Evolutionary conservation across 1,140 invertebrate genomes (phyloP).

Genomic region (Caenorhabditis inopinata): DNA sequence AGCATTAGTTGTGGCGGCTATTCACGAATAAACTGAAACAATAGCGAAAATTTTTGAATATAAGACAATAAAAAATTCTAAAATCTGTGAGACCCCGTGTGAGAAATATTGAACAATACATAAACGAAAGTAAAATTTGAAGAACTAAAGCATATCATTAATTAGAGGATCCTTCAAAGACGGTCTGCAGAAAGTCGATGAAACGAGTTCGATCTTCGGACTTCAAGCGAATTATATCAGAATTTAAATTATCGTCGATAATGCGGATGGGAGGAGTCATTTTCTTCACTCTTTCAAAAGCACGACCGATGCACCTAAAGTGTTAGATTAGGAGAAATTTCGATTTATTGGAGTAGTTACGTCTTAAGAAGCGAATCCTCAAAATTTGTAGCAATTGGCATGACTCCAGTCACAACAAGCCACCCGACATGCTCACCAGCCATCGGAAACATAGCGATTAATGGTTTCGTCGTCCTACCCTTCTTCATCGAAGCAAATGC

Average conservation of each 20-base stretch:
- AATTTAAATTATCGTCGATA: slow-evolving; percentile 5
- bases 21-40: no score
- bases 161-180: neutral
- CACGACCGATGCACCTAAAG: slow-evolving; percentile 35
- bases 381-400: slow-evolving; percentile 24
- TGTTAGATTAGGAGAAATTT: neutral
- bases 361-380: slow-evolving; percentile 7
- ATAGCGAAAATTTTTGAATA: no score
- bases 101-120: neutral
- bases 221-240: slow-evolving; percentile 1
- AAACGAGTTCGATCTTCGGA: slow-evolving; percentile 32
- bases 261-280: neutral
- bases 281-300: slow-evolving; percentile 34
- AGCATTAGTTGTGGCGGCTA: no score
- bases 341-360: neutral
- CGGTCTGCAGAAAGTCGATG: slow-evolving; percentile 7
- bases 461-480: neutral
- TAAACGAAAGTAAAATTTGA: no score
- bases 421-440: slow-evolving; percentile 14
- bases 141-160: no score
- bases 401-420: slow-evolving; percentile 22
- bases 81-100: neutral
- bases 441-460: slow-evolving; percentile 10
- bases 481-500: slow-evolving; percentile 11
- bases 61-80: no score